These are phyloP conservation scores for Drosophila quinaria DNA, from an alignment of 2,888 invertebrate genomes.

Conservation along the genomic window DNA sequence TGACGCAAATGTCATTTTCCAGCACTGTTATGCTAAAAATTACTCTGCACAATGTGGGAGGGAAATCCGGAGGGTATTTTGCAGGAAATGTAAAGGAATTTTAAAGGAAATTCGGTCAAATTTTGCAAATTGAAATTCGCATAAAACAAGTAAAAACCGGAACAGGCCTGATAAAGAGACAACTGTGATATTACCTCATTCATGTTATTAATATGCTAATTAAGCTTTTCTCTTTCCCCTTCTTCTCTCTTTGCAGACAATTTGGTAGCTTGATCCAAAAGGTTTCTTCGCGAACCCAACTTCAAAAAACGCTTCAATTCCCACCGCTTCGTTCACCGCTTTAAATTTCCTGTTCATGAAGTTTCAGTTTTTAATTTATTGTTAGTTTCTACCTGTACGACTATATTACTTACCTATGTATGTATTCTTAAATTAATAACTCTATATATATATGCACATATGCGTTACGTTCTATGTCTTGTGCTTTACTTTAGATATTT, in stretches of 20 bases:
- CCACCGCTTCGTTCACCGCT: conserved; percentile 25
- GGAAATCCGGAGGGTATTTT: no score
- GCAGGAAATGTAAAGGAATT: no score
- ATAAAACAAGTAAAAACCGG: no score
- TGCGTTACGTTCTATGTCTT: conserved; percentile 25
- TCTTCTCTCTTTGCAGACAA: conserved; percentile 54
- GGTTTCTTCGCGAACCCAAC: neutral
- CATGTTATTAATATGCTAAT: neutral
- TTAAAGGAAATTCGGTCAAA: no score
- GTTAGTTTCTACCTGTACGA: conserved; percentile 29
- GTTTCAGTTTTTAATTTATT: conserved; percentile 22
- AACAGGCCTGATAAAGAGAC: no score
- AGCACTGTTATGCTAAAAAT: no score
- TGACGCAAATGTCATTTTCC: no score
- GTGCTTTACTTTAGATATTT: conserved; percentile 39
- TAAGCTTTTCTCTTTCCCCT: neutral
- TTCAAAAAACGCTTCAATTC: conserved; percentile 1
- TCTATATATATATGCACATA: neutral
- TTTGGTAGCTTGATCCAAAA: conserved; percentile 58
- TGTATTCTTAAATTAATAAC: conserved; percentile 10
- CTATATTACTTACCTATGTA: conserved; percentile 15
- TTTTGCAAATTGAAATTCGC: no score
- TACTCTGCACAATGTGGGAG: no score
- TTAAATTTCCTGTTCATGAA: conserved; percentile 12
- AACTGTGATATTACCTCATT: neutral